Evolutionary conservation across 2,888 invertebrate species (phyloP), one percentile per base, ranked within the genome.

Genomic region (Rugalucina vietnamica): DNA sequence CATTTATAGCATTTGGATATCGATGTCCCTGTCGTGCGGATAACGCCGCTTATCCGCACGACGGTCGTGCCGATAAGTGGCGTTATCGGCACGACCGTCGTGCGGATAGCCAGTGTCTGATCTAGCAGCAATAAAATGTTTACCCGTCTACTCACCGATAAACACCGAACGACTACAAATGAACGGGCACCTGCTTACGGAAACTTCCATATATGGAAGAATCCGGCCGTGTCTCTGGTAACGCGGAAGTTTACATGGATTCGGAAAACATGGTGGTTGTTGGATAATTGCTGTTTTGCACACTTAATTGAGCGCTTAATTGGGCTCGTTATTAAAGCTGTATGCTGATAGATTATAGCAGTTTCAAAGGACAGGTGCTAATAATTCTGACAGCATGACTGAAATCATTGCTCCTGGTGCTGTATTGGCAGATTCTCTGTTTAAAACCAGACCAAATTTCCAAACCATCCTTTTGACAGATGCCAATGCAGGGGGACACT

Each of bases 381-480:
- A 24, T 50, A 49, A n/a, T 29, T 50, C 36, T n/a, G 18, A 70
- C 69, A 91, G 79, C 76, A 93, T 92, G 93, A 88, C 92, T 34
- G 91, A 90, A 74, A 89, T 91, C 21, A 82, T 91, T 57, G 73
- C 90, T 29, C 83, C 80, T 57, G 88, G 82, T 10, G 78, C 89
- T 10, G 90, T 92, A 39, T 85, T 93, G 37, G 89, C 93, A 34
- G 94, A 93, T 84, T 94, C 94, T 5, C 86, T 85, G 21, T 90
- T 90, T 73, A 92, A 88, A 82, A 91, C 92, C 0, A 85, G 93
- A 71, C 93, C 93, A 5, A 84, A 90, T 73, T 93, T 93, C 76
- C 78, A 84, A 29, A 91, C 91, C 12, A 91, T 92, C 79, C 76
- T 93, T 54, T 81, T 84, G 70, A 91, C 90, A 50, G 94, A 94